Evolutionary conservation across 2,888 invertebrate species (phyloP).

Genomic region (Eucriotettix oculatus): DNA sequence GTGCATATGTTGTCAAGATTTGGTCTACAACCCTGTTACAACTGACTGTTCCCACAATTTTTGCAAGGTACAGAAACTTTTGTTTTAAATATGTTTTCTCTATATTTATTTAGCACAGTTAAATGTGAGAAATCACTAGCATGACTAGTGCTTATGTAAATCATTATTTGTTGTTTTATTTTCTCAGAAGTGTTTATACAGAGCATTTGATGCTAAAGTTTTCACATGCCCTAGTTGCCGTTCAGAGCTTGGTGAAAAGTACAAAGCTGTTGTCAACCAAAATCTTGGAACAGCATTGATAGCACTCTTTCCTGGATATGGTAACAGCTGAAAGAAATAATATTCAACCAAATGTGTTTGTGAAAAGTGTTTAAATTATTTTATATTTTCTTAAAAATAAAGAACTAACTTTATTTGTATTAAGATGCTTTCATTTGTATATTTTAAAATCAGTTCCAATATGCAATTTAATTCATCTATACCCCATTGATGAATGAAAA

Average conservation of each 20-base stretch:
- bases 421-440: too few relatives aligned
- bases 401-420: too few relatives aligned
- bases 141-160: too few relatives aligned
- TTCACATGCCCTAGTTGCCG: conserved; percentile 55
- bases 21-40: conserved; percentile 52
- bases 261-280: conserved; percentile 36
- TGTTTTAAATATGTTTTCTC: too few relatives aligned
- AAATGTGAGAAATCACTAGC: too few relatives aligned
- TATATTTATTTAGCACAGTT: too few relatives aligned
- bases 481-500: too few relatives aligned
- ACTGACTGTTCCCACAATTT: conserved; percentile 59
- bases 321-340: conserved; percentile 22
- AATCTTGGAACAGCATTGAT: conserved; percentile 36
- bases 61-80: conserved; percentile 38
- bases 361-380: too few relatives aligned
- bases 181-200: conserved; percentile 41
- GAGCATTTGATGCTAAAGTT: conserved; percentile 45
- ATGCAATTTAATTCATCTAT: too few relatives aligned
- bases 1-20: conserved; percentile 67
- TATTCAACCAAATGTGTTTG: too few relatives aligned
- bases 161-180: neutral
- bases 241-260: conserved; percentile 35
- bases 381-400: too few relatives aligned
- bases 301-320: conserved; percentile 51
- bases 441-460: too few relatives aligned